Evolutionary conservation across 2,797 vertebrate genomes (phyloP).

Genomic region (Paratrypauchen microcephalus): DNA sequence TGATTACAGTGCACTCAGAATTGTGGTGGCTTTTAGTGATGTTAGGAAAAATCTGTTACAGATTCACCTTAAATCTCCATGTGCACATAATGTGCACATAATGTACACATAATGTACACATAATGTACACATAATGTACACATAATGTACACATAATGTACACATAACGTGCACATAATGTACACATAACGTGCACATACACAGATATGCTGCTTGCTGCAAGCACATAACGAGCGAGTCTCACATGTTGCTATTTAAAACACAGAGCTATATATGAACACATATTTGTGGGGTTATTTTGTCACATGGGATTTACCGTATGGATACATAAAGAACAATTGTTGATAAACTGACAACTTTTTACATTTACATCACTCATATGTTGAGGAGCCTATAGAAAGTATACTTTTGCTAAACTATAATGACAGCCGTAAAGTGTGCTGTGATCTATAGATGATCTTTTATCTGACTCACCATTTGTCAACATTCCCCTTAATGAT

Average conservation of each 20-base stretch:
- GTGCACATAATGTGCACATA: slow-evolving; percentile 47
- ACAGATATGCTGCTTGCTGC: slow-evolving; percentile 29
- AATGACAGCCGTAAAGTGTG: neutral
- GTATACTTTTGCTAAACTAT: neutral
- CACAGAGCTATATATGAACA: slow-evolving; percentile 44
- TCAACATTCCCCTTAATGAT: slow-evolving; percentile 64
- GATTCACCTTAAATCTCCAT: slow-evolving; percentile 49
- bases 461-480: slow-evolving; percentile 67
- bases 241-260: slow-evolving; percentile 54
- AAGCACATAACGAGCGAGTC: slow-evolving; percentile 39
- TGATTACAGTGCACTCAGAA: slow-evolving; percentile 35
- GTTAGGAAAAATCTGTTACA: slow-evolving; percentile 34
- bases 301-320: neutral
- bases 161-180: slow-evolving; percentile 44
- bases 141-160: slow-evolving; percentile 48
- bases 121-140: slow-evolving; percentile 48
- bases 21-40: slow-evolving; percentile 27
- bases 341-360: neutral
- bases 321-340: neutral
- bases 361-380: neutral
- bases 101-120: slow-evolving; percentile 50
- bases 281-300: slow-evolving; percentile 23
- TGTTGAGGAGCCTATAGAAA: too few relatives aligned
- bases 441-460: neutral
- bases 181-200: slow-evolving; percentile 45